Evolutionary conservation across 2,113 vertebrate genomes (phyloP).

Genomic region (Pangasianodon hypophthalmus): DNA sequence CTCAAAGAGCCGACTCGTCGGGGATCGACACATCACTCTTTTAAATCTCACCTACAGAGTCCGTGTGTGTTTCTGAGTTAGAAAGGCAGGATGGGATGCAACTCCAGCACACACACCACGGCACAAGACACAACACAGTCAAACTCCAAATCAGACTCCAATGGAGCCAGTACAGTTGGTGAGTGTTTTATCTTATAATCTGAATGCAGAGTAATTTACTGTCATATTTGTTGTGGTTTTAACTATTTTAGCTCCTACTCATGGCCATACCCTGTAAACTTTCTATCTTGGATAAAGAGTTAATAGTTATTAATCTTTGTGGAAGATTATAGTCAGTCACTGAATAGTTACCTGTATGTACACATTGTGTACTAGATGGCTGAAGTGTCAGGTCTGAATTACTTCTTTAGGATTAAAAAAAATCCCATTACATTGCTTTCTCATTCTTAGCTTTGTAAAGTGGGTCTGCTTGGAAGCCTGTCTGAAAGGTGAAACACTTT

Average conservation of each 20-base stretch:
- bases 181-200: not conserved
- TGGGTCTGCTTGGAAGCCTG: not conserved
- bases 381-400: not conserved
- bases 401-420: not conserved
- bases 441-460: too few species aligned
- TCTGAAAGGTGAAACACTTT: not conserved
- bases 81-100: constrained; percentile 66
- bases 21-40: not conserved
- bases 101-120: constrained; percentile 54
- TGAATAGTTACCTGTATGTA: not conserved
- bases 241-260: not conserved
- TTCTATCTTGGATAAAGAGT: not conserved
- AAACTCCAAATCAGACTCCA: constrained; percentile 21
- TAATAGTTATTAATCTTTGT: not conserved
- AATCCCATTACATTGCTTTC: not conserved
- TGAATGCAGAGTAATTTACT: not conserved
- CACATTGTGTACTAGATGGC: not conserved
- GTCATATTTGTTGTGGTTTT: not conserved
- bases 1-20: not conserved
- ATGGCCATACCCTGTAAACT: not conserved
- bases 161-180: constrained; percentile 61
- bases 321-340: not conserved
- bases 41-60: not conserved
- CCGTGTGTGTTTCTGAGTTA: constrained; percentile 51
- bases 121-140: constrained; percentile 44